These are phyloP conservation scores for Poecile atricapillus DNA, from an alignment of 2,113 vertebrate genomes.

Conservation along the genomic window DNA sequence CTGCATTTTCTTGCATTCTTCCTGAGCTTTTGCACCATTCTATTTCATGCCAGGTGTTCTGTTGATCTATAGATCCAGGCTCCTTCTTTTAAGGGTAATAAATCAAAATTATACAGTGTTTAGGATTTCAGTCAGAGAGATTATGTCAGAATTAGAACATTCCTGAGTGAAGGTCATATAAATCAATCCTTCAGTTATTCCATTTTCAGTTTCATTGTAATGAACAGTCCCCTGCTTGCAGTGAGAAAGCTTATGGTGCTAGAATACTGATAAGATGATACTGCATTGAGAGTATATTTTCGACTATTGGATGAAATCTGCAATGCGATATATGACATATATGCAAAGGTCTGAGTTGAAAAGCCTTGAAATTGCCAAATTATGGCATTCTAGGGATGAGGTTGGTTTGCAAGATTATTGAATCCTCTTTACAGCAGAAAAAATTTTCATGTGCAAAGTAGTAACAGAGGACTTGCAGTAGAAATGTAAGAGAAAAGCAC, in stretches of 20 bases:
- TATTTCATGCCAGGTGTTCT: constrained; percentile 20
- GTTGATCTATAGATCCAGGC: not conserved
- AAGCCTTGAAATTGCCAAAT: constrained; percentile 17
- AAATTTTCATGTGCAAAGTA: not conserved
- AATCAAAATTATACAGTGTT: constrained; percentile 48
- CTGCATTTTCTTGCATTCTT: constrained; percentile 61
- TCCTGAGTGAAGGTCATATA: constrained; percentile 46
- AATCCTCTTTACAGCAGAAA: not conserved
- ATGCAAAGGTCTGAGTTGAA: not conserved
- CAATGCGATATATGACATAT: constrained; percentile 43
- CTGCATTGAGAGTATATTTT: constrained; percentile 58
- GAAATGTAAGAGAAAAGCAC: not conserved
- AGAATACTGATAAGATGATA: constrained; percentile 68
- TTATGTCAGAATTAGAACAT: constrained; percentile 62
- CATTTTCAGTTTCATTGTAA: constrained; percentile 59
- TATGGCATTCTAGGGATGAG: not conserved
- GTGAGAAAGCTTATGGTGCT: constrained; percentile 54
- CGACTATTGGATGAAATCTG: constrained; percentile 41
- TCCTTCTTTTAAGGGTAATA: constrained; percentile 22
- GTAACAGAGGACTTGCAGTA: not conserved
- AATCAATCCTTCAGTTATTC: constrained; percentile 58
- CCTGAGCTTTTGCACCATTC: constrained; percentile 25
- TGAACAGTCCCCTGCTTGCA: constrained; percentile 46
- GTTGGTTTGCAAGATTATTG: not conserved
- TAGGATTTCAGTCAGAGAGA: constrained; percentile 44